These are phyloP conservation scores for Moxostoma hubbsi DNA, from an alignment of 2,797 vertebrate species.

Conservation along the genomic window DNA sequence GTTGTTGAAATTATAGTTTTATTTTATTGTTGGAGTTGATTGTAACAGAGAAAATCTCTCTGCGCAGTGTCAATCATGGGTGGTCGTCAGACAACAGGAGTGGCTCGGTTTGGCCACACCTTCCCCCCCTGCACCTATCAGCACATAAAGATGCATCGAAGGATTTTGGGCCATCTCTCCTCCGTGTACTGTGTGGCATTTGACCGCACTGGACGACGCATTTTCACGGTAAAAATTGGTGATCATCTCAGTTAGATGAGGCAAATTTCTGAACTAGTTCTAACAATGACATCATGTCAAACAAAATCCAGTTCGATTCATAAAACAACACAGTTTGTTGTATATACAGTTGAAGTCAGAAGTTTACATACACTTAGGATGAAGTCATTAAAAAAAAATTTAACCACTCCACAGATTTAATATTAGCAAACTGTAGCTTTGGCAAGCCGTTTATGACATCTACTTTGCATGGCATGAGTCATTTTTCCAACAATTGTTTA, in stretches of 20 bases:
- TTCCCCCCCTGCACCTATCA: slow-evolving; percentile 92
- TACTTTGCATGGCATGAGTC: too few species aligned
- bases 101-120: slow-evolving; percentile 86
- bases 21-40: not conserved
- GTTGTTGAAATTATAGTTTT: slow-evolving; percentile 21
- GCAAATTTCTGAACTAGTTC: too few species aligned
- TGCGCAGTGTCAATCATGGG: slow-evolving; percentile 86
- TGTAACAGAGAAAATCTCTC: slow-evolving; percentile 20
- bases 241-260: not conserved
- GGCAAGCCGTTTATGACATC: too few species aligned
- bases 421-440: too few species aligned
- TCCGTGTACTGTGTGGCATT: slow-evolving; percentile 98
- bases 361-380: too few species aligned
- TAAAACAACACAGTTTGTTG: too few species aligned
- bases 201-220: slow-evolving; percentile 91
- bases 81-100: slow-evolving; percentile 88
- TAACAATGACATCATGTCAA: too few species aligned
- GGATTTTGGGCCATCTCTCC: slow-evolving; percentile 96
- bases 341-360: too few species aligned
- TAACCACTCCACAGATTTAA: too few species aligned
- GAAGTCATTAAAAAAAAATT: too few species aligned
- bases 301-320: too few species aligned
- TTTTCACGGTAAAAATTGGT: slow-evolving; percentile 87
- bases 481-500: too few species aligned
- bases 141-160: slow-evolving; percentile 97